A percentile compares a stretch with the other conserved stretches of the same genome.
These are phyloP conservation scores for Sturmia bella DNA, from an alignment of 2,888 invertebrate species.

Conservation along the genomic window DNA sequence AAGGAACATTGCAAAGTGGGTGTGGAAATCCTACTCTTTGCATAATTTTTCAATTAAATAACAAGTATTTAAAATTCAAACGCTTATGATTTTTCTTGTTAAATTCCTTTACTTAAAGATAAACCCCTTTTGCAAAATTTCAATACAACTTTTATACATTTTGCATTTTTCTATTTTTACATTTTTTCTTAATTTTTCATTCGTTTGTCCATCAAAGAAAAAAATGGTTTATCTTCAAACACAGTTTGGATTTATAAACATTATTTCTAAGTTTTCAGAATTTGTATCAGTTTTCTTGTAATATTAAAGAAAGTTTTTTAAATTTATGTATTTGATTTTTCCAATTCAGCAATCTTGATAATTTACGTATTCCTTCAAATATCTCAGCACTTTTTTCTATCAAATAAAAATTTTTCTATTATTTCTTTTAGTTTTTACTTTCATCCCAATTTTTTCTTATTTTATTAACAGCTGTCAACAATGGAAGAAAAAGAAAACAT, in stretches of 20 bases:
- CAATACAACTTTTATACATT: slow-evolving; percentile 43
- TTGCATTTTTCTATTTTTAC: slow-evolving; percentile 58
- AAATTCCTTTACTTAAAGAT: slow-evolving; percentile 44
- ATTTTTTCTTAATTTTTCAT: slow-evolving; percentile 41
- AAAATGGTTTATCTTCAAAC: slow-evolving; percentile 39
- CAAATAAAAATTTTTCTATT: slow-evolving; percentile 65
- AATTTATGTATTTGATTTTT: slow-evolving; percentile 33
- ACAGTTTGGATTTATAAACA: slow-evolving; percentile 21
- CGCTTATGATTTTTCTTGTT: neutral
- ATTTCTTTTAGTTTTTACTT: slow-evolving; percentile 62
- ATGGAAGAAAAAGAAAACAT: slow-evolving; percentile 32
- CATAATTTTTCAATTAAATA: slow-evolving; percentile 54
- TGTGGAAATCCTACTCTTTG: slow-evolving; percentile 57
- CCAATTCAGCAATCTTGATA: slow-evolving; percentile 38
- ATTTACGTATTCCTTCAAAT: slow-evolving; percentile 60
- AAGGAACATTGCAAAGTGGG: slow-evolving; percentile 66
- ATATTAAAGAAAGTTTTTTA: slow-evolving; percentile 17
- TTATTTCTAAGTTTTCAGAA: slow-evolving; percentile 24
- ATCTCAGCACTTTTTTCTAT: slow-evolving; percentile 57
- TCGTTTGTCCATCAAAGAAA: slow-evolving; percentile 39
- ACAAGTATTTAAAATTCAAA: slow-evolving; percentile 12
- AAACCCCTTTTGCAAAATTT: slow-evolving; percentile 44
- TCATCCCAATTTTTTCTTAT: slow-evolving; percentile 57
- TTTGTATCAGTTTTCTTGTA: slow-evolving; percentile 5
- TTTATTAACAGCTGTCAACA: slow-evolving; percentile 63